Base-by-base conservation (phyloP, 2,888 invertebrate genomes). In the Athrips mouffetella region DNA sequence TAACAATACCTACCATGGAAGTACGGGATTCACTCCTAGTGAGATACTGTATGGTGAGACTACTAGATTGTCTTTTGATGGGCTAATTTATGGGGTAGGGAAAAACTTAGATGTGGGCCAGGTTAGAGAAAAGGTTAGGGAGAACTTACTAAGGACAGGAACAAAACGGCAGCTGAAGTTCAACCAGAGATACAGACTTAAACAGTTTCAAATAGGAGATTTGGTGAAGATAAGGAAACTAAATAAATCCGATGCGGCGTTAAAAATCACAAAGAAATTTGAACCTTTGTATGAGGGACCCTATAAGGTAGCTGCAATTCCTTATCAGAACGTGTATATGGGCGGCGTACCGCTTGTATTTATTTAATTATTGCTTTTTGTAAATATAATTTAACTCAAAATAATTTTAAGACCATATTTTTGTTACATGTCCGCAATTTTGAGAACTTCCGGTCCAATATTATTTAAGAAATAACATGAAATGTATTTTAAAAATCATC, bases 21-120 rank as follows among this genome's bases (percentile, higher is more conserved):
- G 45, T 15, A 45, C 33, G 1, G 45, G 45, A 1, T 45, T 23
- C 20, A 45, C 45, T n/a, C 37, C 45, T 16, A 47, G 44, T n/a
- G 37, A 37, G 15, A 13, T 37, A 5, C 3, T 37, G 10, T 11
- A 13, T 8, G 37, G 37, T 20, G 10, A 5, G 3, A 5, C 8
- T 2, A 18, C 18, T 7, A 3, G 3, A 3, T 3, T 37, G 3
- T 18, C 37, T 10, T 11, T 37, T 20, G 37, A 37, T 20, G 15
- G 20, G 10, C 15, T 4, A 15, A 10, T 33, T 15, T 5, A 4
- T 8, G 8, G 8, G 15, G 33, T 2, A 3, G 13, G 8, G 3
- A 15, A 15, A 4, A 3, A 4, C 4, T 13, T 10, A 33, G 20
- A 20, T 8, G 6, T 37, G 3, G 20, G 15, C 3, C 2, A 4